Conservation (phyloP, 2,888 invertebrate genomes). For the Drosophila anomalipes region DNA sequence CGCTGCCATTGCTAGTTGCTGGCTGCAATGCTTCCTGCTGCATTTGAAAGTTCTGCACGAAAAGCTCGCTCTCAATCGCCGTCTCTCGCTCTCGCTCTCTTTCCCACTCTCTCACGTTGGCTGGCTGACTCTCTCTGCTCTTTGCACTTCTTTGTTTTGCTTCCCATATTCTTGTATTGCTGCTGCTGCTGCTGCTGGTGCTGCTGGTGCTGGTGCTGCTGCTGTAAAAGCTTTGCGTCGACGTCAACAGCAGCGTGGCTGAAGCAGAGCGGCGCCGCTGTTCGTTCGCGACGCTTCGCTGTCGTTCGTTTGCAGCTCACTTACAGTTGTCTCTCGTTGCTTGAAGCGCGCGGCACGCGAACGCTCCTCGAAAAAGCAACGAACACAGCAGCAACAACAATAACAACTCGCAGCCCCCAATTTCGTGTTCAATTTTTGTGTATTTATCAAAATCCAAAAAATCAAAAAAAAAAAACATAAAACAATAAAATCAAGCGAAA, state of each 20-base stretch:
- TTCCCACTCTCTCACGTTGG: slow-evolving; percentile 17
- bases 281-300: slow-evolving; percentile 73
- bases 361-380: slow-evolving; percentile 58
- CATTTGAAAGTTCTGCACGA: slow-evolving; percentile 68
- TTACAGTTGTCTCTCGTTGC: slow-evolving; percentile 84
- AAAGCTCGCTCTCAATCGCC: slow-evolving; percentile 61
- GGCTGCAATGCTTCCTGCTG: slow-evolving; percentile 62
- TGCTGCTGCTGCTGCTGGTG: slow-evolving; percentile 34
- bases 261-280: slow-evolving; percentile 52
- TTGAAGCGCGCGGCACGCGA: slow-evolving; percentile 82
- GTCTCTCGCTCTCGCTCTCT: slow-evolving; percentile 13
- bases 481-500: slow-evolving; percentile 15
- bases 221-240: slow-evolving; percentile 76
- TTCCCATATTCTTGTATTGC: slow-evolving; percentile 72
- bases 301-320: slow-evolving; percentile 62
- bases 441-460: slow-evolving; percentile 46
- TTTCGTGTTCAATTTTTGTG: slow-evolving; percentile 60
- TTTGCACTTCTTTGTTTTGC: slow-evolving; percentile 80
- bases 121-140: slow-evolving; percentile 47
- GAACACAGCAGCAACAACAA: slow-evolving; percentile 39
- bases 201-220: slow-evolving; percentile 32
- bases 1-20: slow-evolving; percentile 34
- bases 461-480: slow-evolving; percentile 2
- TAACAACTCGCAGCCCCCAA: slow-evolving; percentile 30
- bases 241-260: slow-evolving; percentile 40